These are phyloP conservation scores for Drosophila asahinai DNA, from an alignment of 1,140 invertebrate genomes.

Conservation along the genomic window DNA sequence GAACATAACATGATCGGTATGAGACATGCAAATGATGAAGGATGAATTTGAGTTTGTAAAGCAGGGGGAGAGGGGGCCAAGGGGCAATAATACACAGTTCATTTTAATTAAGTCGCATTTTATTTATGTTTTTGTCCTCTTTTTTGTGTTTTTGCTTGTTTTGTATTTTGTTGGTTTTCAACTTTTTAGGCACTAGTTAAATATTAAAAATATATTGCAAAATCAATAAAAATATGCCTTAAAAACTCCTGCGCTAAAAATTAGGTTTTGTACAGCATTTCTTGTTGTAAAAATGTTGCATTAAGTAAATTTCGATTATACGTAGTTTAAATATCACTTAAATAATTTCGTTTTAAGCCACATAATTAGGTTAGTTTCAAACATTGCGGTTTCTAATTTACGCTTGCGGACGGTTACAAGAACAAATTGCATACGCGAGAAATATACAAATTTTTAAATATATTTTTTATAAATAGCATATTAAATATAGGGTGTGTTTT, in stretches of 20 bases:
- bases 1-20: conserved; percentile 32
- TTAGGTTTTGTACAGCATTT: conserved; percentile 70
- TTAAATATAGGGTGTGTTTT: conserved; percentile 48
- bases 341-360: conserved; percentile 71
- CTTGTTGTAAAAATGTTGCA: conserved; percentile 41
- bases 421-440: conserved; percentile 55
- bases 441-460: conserved; percentile 64
- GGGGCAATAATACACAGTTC: conserved; percentile 73
- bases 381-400: conserved; percentile 25
- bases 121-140: conserved; percentile 50
- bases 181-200: conserved; percentile 75
- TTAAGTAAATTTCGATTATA: conserved; percentile 52
- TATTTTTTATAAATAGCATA: conserved; percentile 63
- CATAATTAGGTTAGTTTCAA: conserved; percentile 51
- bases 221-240: conserved; percentile 73
- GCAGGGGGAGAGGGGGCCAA: conserved; percentile 9
- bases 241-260: conserved; percentile 70
- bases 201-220: conserved; percentile 77
- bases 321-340: conserved; percentile 76
- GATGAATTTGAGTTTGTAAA: conserved; percentile 30
- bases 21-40: conserved; percentile 54
- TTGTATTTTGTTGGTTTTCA: conserved; percentile 45
- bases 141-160: conserved; percentile 25
- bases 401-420: conserved; percentile 67
- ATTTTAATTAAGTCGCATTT: conserved; percentile 69